Evolutionary conservation across 1,140 invertebrate species (phyloP).

Genomic region (Leguminivora glycinivorella): DNA sequence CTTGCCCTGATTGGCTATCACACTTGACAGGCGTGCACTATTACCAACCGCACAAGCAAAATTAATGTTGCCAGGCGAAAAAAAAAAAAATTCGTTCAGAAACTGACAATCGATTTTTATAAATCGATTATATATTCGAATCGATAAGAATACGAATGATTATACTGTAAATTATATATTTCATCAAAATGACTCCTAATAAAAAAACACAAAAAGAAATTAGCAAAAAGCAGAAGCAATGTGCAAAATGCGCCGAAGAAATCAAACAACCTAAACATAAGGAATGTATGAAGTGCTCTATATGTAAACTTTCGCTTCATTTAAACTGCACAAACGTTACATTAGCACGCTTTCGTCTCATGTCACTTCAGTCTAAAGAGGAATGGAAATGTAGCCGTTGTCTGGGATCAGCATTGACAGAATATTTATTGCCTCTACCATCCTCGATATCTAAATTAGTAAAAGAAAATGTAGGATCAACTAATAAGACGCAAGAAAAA

Average conservation of each 20-base stretch:
- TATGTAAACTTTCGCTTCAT: background rate
- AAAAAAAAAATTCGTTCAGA: background rate
- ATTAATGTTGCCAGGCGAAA: background rate
- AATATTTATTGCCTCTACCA: background rate
- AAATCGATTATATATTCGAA: background rate
- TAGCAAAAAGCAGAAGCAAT: background rate
- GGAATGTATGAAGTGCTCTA: too few species aligned
- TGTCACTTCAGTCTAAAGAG: too few species aligned
- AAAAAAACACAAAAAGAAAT: too few species aligned
- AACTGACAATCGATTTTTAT: background rate
- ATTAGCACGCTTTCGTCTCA: background rate
- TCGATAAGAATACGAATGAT: background rate
- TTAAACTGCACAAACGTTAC: constrained; percentile 15
- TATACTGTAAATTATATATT: background rate
- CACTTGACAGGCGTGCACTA: too few species aligned
- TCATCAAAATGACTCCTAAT: background rate
- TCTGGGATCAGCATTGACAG: background rate
- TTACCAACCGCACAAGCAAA: background rate
- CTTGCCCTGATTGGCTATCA: too few species aligned
- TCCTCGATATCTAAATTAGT: background rate
- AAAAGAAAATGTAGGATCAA: background rate
- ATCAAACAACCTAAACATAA: background rate
- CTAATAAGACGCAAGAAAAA: background rate
- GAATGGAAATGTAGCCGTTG: too few species aligned
- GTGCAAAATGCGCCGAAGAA: constrained; percentile 13